Evolutionary conservation across 2,797 vertebrate species (phyloP), one percentile per base, ranked within the genome.

Genomic region (Sandelia bainsii): DNA sequence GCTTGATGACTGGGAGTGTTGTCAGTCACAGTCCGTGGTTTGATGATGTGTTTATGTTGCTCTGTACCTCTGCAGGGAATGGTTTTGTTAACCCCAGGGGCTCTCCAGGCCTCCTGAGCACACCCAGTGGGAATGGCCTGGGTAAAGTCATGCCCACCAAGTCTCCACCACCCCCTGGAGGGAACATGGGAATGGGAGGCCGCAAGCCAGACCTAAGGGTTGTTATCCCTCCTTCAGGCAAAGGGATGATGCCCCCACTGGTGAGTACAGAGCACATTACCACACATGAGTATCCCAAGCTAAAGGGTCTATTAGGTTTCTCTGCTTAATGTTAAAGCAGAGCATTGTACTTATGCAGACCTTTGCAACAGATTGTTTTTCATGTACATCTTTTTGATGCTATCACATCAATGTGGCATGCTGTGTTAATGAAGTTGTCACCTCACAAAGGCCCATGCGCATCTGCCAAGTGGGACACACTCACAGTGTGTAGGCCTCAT

Each of bases 221-320:
- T 23, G 97, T 99, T 89, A 99, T 99, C 89, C 98, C 98, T 1
- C 96, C 98, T 63, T 96, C 97, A 59, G 97, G 96, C 95, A 99
- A 99, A 94, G 96, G 96, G 88, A 97, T 98, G 96, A 99, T 99
- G 98, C 97, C 97, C 57, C 97, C 98, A 27, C 82, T 99, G 96
- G 98, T 99, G 93, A 96, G 96, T 95, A 82, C n/a, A 53, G 71
- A 87, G 58, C 81, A 88, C 79, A 39, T 66, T 59, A 23, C 79
- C 73, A 78, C 84, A 83, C 85, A 88, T 27, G 44, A 73, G 80
- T 32, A 57, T 69, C 63, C 59, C 58, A 56, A 64, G 69, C 77
- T 69, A 22, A 75, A 79, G 64, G 60, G 74, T 32, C 66, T 61
- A 64, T 68, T 52, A 74, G 62, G 81, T 79, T 37, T 57, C 71